Percentiles rank a stretch among this genome's conserved stretches.
Evolutionary conservation across 2,888 invertebrate species (phyloP).

Genomic region (Dryocosmus kuriphilus): DNA sequence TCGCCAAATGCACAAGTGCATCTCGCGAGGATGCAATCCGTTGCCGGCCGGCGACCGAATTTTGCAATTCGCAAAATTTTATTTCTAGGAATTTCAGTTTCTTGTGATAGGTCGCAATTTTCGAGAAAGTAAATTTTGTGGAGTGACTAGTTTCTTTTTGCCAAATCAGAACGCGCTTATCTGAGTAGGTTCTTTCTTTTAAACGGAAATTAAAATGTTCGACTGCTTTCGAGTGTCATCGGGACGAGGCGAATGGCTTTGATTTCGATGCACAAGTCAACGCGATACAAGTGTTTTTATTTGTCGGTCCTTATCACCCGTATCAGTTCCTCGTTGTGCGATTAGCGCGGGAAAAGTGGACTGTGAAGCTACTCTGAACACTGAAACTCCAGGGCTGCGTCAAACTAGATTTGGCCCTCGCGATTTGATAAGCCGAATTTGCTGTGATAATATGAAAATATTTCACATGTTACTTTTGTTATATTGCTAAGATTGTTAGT

Average conservation of each 20-base stretch:
- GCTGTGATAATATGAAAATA: slow-evolving; percentile 5
- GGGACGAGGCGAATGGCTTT: slow-evolving; percentile 28
- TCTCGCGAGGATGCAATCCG: slow-evolving; percentile 59
- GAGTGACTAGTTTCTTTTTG: not conserved
- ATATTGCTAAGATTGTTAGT: not conserved
- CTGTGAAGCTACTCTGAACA: not conserved
- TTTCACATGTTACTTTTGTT: not conserved
- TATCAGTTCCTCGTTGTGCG: not conserved
- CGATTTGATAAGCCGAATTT: not conserved
- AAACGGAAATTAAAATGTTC: slow-evolving; percentile 3
- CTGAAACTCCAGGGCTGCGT: slow-evolving; percentile 3
- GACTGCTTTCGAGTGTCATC: slow-evolving; percentile 32
- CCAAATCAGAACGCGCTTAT: not conserved
- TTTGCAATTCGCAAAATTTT: not conserved
- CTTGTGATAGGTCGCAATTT: not conserved
- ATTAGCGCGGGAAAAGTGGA: slow-evolving; percentile 13
- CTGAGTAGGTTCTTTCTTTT: slow-evolving; percentile 2
- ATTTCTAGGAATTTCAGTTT: not conserved
- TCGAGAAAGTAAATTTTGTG: not conserved
- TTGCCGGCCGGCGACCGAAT: slow-evolving; percentile 64
- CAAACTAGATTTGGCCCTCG: not conserved
- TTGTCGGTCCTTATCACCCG: slow-evolving; percentile 20
- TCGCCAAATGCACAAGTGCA: slow-evolving; percentile 63
- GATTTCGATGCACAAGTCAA: slow-evolving; percentile 4
- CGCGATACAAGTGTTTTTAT: slow-evolving; percentile 15